Evolutionary conservation across 1,140 invertebrate genomes (phyloP).

Genomic region (Plutomurus gul): DNA sequence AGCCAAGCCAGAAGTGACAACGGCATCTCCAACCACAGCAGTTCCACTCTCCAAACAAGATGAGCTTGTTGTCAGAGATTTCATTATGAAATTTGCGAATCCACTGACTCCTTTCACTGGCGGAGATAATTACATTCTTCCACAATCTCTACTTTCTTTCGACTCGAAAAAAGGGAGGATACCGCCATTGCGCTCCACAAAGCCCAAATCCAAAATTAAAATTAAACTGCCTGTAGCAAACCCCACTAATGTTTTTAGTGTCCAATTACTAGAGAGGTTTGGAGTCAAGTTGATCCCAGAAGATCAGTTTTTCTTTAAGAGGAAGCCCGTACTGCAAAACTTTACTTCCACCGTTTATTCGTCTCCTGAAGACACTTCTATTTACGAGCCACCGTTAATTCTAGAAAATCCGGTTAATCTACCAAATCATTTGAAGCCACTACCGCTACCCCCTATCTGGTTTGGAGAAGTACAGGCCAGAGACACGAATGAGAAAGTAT

Average conservation of each 20-base stretch:
- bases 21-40: background rate
- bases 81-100: conserved; percentile 11
- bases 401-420: background rate
- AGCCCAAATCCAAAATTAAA: background rate
- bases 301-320: conserved; percentile 14
- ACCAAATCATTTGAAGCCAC: background rate
- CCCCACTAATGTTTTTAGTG: background rate
- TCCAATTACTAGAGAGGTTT: conserved; percentile 13
- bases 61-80: conserved; percentile 17
- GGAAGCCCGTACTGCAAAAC: background rate
- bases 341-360: background rate
- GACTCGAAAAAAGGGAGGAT: background rate
- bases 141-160: background rate
- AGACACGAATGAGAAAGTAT: background rate
- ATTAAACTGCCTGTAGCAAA: background rate
- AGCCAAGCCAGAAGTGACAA: background rate
- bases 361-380: background rate
- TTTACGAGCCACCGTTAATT: background rate
- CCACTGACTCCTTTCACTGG: background rate
- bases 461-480: background rate
- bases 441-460: background rate
- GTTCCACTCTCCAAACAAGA: conserved; percentile 26
- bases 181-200: background rate
- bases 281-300: conserved; percentile 18
- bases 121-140: background rate